These are phyloP conservation scores for Samia ricini DNA, from an alignment of 1,140 invertebrate genomes.

Conservation along the genomic window DNA sequence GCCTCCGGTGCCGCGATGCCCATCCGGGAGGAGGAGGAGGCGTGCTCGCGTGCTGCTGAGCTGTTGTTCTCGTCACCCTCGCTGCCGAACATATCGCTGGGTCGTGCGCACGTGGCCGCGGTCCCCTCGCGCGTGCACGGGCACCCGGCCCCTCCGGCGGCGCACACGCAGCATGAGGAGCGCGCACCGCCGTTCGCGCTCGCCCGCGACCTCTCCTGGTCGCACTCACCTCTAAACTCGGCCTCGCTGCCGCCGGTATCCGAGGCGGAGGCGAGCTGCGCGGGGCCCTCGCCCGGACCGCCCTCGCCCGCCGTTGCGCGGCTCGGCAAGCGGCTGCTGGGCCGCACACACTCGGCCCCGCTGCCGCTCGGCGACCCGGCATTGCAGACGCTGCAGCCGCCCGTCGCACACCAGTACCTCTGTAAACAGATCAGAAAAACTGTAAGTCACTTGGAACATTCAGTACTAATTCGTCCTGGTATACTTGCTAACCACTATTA, in stretches of 20 bases:
- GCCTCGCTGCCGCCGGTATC: constrained; percentile 85
- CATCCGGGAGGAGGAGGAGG: constrained; percentile 84
- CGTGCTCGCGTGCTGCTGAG: constrained; percentile 66
- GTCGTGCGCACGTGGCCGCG: constrained; percentile 86
- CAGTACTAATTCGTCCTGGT: not conserved
- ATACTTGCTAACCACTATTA: not conserved
- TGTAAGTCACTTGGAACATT: constrained; percentile 73
- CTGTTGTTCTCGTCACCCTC: constrained; percentile 94
- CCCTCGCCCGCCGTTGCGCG: constrained; percentile 81
- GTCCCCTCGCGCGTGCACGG: constrained; percentile 53
- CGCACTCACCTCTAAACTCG: no score
- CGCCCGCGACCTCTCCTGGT: no score
- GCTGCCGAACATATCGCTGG: constrained; percentile 97
- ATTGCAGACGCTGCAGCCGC: constrained; percentile 79
- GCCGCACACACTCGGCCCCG: constrained; percentile 95
- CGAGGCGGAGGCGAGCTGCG: constrained; percentile 80
- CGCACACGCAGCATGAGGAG: constrained; percentile 2
- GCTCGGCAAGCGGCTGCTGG: constrained; percentile 87
- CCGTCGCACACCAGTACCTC: constrained; percentile 82
- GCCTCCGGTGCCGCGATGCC: constrained; percentile 75
- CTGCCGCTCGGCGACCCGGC: constrained; percentile 96
- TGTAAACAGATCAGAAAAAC: constrained; percentile 95
- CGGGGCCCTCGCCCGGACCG: constrained; percentile 59
- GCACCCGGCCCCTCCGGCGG: not conserved
- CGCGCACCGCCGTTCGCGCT: constrained; percentile 10